phyloP scores from a whole-genome alignment of 2,888 invertebrate species.

The Lysandra bellargus region DNA sequence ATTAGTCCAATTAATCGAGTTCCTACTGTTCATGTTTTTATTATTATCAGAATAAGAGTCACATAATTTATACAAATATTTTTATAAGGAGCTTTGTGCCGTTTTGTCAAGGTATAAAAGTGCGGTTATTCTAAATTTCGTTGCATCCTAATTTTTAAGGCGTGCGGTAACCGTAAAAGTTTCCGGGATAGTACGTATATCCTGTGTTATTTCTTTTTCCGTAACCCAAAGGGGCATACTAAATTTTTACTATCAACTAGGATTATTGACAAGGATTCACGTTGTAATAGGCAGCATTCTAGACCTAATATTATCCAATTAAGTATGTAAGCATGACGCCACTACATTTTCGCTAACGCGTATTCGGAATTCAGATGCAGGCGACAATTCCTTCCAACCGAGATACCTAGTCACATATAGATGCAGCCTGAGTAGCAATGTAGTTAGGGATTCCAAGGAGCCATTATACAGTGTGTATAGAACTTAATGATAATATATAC shows the following conservation, averaged over 20 bases:
- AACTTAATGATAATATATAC: neutral
- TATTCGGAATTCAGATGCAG: neutral
- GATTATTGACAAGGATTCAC: neutral
- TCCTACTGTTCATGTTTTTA: too few relatives aligned
- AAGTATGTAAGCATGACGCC: neutral
- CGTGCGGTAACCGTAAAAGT: too few relatives aligned
- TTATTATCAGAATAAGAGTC: too few relatives aligned
- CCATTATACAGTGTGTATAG: neutral
- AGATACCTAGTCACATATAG: neutral
- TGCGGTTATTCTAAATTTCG: too few relatives aligned
- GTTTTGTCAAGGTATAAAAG: too few relatives aligned
- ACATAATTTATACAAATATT: too few relatives aligned
- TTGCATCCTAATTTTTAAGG: too few relatives aligned
- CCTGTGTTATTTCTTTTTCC: neutral
- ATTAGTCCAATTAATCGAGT: too few relatives aligned
- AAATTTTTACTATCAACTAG: neutral
- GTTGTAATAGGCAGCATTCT: neutral
- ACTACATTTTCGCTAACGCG: neutral
- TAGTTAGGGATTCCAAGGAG: neutral
- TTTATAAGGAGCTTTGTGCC: too few relatives aligned
- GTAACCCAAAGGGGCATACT: neutral
- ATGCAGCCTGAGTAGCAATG: neutral
- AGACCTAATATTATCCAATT: neutral
- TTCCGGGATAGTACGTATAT: too few relatives aligned
- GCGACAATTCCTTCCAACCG: neutral